These are phyloP conservation scores for Barnardius zonarius DNA, from an alignment of 2,113 vertebrate species.

Conservation along the genomic window DNA sequence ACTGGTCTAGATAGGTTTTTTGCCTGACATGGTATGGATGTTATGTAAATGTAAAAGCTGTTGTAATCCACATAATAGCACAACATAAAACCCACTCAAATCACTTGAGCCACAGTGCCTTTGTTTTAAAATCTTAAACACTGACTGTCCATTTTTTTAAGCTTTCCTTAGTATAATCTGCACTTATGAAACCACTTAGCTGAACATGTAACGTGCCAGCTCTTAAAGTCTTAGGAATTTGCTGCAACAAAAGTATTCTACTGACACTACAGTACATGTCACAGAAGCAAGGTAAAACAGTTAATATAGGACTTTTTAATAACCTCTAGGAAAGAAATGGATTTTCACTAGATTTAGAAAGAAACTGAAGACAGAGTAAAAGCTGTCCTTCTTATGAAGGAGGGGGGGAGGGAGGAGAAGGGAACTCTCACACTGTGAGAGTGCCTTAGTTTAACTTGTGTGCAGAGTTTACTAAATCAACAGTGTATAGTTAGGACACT, in stretches of 20 bases:
- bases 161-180: not conserved
- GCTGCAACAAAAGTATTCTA: not conserved
- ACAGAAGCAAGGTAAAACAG: not conserved
- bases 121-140: not conserved
- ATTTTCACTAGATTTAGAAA: not conserved
- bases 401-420: fast-evolving
- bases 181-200: not conserved
- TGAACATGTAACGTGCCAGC: not conserved
- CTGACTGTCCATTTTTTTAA: not conserved
- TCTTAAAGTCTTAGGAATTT: not conserved
- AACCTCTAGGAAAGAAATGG: not conserved
- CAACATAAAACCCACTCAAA: not conserved
- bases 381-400: not conserved
- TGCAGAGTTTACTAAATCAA: not conserved
- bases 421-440: not conserved
- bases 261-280: not conserved
- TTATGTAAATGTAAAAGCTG: not conserved
- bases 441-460: not conserved
- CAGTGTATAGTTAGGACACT: not conserved
- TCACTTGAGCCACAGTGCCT: not conserved
- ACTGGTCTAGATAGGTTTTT: not conserved
- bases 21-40: not conserved
- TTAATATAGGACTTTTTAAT: not conserved
- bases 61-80: not conserved
- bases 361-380: not conserved